Percentiles rank a stretch among this genome's conserved stretches.
phyloP scores from a whole-genome alignment of 2,888 invertebrate genomes.

The Sesia apiformis region DNA sequence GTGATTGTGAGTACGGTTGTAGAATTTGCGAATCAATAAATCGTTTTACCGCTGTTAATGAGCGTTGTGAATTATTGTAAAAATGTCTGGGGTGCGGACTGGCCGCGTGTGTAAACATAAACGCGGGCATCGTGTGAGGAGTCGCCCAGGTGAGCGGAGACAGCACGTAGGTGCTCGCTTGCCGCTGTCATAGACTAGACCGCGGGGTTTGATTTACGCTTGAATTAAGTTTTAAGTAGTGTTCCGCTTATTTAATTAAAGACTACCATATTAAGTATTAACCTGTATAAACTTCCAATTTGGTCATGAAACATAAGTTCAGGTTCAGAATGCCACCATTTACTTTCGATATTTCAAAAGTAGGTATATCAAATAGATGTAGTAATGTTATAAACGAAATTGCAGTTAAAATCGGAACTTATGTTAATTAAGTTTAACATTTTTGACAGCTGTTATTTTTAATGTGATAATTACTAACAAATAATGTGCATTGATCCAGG shows the following conservation, averaged over 20 bases:
- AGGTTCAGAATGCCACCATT: not conserved
- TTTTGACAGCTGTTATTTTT: conserved; percentile 1
- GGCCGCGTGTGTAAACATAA: conserved; percentile 59
- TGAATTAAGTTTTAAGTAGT: conserved; percentile 20
- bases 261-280: not conserved
- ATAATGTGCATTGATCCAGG: conserved; percentile 62
- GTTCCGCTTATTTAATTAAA: conserved; percentile 19
- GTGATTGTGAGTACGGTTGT: conserved; percentile 47
- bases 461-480: conserved; percentile 49
- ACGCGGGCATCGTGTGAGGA: conserved; percentile 48
- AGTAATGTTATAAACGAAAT: too few relatives aligned
- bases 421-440: too few relatives aligned
- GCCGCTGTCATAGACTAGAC: conserved; percentile 18
- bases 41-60: not conserved
- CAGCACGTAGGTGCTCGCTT: conserved; percentile 43
- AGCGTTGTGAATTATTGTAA: conserved; percentile 4
- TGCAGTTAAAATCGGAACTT: too few relatives aligned
- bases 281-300: too few relatives aligned
- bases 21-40: conserved; percentile 35
- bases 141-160: conserved; percentile 51
- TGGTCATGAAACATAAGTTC: not conserved
- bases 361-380: too few relatives aligned
- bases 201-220: not conserved
- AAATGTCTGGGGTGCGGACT: conserved; percentile 57
- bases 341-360: not conserved